Evolutionary conservation across 2,797 vertebrate genomes (phyloP).

Genomic region (Lagocephalus sceleratus): DNA sequence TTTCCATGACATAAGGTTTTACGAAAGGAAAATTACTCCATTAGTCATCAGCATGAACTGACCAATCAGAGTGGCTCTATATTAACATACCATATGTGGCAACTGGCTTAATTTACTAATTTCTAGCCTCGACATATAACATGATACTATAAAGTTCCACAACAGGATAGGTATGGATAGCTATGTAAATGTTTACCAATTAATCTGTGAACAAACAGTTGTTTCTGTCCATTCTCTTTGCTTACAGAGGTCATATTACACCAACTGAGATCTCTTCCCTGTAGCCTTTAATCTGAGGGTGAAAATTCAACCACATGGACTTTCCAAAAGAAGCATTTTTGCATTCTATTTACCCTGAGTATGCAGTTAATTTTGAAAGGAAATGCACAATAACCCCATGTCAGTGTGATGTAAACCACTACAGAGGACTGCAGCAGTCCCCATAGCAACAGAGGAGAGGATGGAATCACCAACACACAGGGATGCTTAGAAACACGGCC

Average conservation of each 20-base stretch:
- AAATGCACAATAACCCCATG: background rate
- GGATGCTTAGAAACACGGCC: constrained; percentile 3
- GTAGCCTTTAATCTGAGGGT: too few relatives aligned
- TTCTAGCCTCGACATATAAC: background rate
- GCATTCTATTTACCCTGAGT: background rate
- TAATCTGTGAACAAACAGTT: background rate
- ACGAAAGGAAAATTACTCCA: too few relatives aligned
- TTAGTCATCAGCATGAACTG: too few relatives aligned
- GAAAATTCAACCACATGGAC: background rate
- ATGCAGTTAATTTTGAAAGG: background rate
- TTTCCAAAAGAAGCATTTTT: background rate
- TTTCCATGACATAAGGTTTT: too few relatives aligned
- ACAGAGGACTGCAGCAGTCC: constrained; percentile 76
- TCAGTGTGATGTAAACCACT: constrained; percentile 39
- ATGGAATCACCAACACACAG: constrained; percentile 43
- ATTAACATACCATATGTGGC: constrained; percentile 46
- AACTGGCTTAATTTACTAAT: background rate
- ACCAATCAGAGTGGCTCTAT: too few relatives aligned
- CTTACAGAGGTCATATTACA: constrained; percentile 23
- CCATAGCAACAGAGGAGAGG: constrained; percentile 79
- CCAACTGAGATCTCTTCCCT: background rate
- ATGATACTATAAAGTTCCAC: background rate
- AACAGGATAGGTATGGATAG: rapidly evolving
- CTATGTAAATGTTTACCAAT: background rate
- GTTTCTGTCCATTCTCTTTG: constrained; percentile 7